Evolutionary conservation across 37 sponge, comb jelly and placozoan species (phyloP), one percentile per base, ranked within the genome.

Genomic region (Beroe forskalii): DNA sequence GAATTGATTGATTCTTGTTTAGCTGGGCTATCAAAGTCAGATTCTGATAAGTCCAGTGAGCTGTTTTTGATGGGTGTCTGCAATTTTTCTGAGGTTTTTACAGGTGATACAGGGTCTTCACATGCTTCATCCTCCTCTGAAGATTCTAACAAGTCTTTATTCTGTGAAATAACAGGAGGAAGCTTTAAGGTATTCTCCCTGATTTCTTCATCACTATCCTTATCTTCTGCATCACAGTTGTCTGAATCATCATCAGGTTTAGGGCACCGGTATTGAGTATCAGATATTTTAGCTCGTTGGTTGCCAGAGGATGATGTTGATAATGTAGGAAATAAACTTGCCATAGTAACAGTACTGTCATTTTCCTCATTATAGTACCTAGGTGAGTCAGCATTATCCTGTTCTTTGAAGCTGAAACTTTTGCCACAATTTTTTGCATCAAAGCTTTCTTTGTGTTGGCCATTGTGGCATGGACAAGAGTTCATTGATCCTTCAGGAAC

Each of bases 191-290:
- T 80, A 1, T 41, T 44, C 55, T 80, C 86, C 20, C 86, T 80
- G 86, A 80, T 38, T 25, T 80, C 86, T 0, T 80, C 86, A 80
- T 80, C 86, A 35, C 72, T 69, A 6, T 39, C 86, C 24, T 1
- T 9, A n/a, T 80, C 86, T 4, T 80, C 86, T 1, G 20, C n/a
- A 14, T 80, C 86, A 64, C 3, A 22, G 30, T 80, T 23, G 2
- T 80, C 86, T 41, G 44, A 41, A 39, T 80, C 86, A 12, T 80
- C 86, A 27, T 80, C 86, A 1, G 20, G 24, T 24, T 44, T 44
- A 22, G 20, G 44, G 31, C 17, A 42, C 28, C 86, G 37, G 28
- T 80, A 80, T 22, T 6, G 27, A 6, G 48, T 80, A 23, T 44
- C 48, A 22, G n/a, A n/a, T 0, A 80, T 27, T 25, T 80, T 38